Conservation (phyloP, 2,797 vertebrate genomes). For the Poecile montanus region DNA sequence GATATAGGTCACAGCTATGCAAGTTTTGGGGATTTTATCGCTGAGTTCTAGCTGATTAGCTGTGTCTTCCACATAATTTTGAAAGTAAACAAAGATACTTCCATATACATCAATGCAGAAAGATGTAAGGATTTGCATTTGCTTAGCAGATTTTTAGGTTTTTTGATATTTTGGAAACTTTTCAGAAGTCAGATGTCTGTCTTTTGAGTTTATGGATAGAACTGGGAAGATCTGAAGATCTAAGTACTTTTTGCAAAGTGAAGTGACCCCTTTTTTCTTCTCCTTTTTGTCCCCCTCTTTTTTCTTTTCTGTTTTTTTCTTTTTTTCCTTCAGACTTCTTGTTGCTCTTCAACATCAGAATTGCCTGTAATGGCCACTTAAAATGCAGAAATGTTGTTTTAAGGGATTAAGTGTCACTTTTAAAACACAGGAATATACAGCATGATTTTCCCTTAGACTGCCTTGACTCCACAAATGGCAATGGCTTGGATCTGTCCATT, state of each 20-base stretch:
- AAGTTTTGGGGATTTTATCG: neutral
- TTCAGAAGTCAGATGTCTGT: neutral
- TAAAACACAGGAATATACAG: neutral
- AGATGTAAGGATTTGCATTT: neutral
- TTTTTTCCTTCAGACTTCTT: neutral
- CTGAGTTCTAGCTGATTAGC: neutral
- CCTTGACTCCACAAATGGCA: neutral
- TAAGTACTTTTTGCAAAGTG: neutral
- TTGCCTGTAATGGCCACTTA: neutral
- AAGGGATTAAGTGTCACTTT: conserved; percentile 6
- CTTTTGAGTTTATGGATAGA: neutral
- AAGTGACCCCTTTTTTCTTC: neutral
- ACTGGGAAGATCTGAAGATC: neutral
- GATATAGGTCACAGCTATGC: neutral
- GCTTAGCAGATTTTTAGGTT: neutral
- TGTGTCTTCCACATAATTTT: neutral
- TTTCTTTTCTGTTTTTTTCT: too few relatives aligned
- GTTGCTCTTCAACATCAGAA: neutral
- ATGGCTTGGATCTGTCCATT: neutral
- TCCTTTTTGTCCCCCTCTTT: neutral
- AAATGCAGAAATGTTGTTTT: neutral
- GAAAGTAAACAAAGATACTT: neutral
- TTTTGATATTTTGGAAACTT: neutral
- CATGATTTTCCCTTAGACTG: neutral
- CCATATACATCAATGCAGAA: neutral